These are phyloP conservation scores for Pheosia tremula DNA, from an alignment of 2,888 invertebrate genomes.

Conservation along the genomic window DNA sequence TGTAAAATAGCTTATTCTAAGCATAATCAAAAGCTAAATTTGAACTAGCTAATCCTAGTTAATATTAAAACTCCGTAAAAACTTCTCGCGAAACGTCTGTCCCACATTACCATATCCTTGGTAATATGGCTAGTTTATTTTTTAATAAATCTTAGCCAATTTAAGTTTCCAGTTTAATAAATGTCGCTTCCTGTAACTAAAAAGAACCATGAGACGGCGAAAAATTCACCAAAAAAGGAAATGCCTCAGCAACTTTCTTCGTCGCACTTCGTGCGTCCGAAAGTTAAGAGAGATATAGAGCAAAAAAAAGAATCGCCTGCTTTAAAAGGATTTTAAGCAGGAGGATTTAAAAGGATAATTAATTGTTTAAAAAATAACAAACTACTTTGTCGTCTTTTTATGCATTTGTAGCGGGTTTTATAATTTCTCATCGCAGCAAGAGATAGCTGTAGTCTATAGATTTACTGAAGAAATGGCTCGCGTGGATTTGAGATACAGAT, in stretches of 20 bases:
- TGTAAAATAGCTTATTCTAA: too few relatives aligned
- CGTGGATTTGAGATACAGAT: too few relatives aligned
- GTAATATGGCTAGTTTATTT: not conserved
- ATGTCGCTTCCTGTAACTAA: slow-evolving; percentile 25
- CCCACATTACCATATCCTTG: too few relatives aligned
- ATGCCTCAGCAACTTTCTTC: slow-evolving; percentile 41
- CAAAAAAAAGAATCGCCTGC: slow-evolving; percentile 37
- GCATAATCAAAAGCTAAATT: too few relatives aligned
- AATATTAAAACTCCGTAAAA: too few relatives aligned
- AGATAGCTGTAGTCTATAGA: too few relatives aligned
- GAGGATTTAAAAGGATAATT: slow-evolving; percentile 20
- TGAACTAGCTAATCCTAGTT: too few relatives aligned
- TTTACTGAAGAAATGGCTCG: too few relatives aligned
- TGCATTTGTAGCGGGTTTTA: not conserved
- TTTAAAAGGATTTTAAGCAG: slow-evolving; percentile 24
- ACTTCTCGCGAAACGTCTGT: too few relatives aligned
- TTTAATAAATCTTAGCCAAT: slow-evolving; percentile 7
- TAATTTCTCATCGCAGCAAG: not conserved
- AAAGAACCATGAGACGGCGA: slow-evolving; percentile 39
- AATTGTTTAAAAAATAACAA: slow-evolving; percentile 8
- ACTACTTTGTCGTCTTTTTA: not conserved
- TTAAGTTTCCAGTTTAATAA: slow-evolving; percentile 17
- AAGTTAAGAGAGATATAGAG: slow-evolving; percentile 32
- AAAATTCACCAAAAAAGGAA: slow-evolving; percentile 33
- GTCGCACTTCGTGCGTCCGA: slow-evolving; percentile 44